Evolutionary conservation across 2,797 vertebrate species (phyloP).

Genomic region (Sphaeramia orbicularis): DNA sequence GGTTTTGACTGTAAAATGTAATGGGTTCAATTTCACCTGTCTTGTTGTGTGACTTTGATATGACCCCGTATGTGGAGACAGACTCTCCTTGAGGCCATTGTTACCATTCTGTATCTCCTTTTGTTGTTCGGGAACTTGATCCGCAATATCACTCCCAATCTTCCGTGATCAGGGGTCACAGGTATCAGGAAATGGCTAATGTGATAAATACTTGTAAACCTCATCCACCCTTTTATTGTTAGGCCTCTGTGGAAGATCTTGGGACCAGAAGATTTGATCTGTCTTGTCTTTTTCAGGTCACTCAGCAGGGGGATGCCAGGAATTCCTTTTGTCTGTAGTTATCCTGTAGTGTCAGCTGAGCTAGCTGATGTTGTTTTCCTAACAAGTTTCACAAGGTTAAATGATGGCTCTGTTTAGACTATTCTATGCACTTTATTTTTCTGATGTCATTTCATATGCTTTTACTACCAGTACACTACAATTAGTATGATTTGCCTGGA

Average conservation of each 20-base stretch:
- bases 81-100: not conserved
- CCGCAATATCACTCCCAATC: conserved; percentile 21
- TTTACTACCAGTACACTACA: conserved; percentile 6
- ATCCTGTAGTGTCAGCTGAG: conserved; percentile 56
- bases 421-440: conserved; percentile 7
- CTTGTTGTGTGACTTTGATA: conserved; percentile 18
- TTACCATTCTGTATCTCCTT: not conserved
- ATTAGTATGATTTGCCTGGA: not conserved
- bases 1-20: not conserved
- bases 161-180: conserved; percentile 15
- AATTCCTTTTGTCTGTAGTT: conserved; percentile 68
- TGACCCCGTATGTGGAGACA: conserved; percentile 8
- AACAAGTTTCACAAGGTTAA: conserved; percentile 44
- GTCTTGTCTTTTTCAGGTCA: conserved; percentile 65
- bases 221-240: conserved; percentile 35
- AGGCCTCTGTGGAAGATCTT: conserved; percentile 24
- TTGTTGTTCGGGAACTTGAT: conserved; percentile 18
- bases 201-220: conserved; percentile 32
- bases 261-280: conserved; percentile 51
- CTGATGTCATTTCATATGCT: conserved; percentile 5
- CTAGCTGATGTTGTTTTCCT: conserved; percentile 52
- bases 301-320: conserved; percentile 57
- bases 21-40: conserved; percentile 16
- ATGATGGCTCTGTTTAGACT: conserved; percentile 47
- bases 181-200: conserved; percentile 36